Evolutionary conservation across 1,140 invertebrate species (phyloP).

Genomic region (Cydia amplana): DNA sequence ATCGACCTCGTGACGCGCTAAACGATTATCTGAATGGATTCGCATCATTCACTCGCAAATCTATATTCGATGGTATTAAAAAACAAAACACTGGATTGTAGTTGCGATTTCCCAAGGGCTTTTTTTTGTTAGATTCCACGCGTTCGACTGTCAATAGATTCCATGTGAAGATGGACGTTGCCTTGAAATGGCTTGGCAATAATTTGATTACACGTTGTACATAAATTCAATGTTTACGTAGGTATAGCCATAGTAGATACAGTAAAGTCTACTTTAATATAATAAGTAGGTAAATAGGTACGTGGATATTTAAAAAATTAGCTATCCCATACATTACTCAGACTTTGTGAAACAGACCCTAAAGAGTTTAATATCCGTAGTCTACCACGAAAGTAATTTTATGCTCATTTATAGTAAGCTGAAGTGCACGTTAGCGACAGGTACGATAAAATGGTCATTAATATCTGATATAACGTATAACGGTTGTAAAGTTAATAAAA

Average conservation of each 20-base stretch:
- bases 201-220: slow-evolving; percentile 17
- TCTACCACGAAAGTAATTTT: background rate
- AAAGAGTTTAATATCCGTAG: background rate
- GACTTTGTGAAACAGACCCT: no score
- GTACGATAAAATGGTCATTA: slow-evolving; percentile 21
- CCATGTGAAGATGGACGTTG: slow-evolving; percentile 10
- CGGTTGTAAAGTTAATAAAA: slow-evolving; percentile 17
- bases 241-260: background rate
- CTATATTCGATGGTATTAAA: background rate
- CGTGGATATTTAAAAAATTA: no score
- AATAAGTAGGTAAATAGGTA: background rate
- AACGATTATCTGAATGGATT: slow-evolving; percentile 7
- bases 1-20: slow-evolving; percentile 9
- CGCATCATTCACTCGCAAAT: slow-evolving; percentile 13
- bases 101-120: background rate
- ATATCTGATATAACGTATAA: slow-evolving; percentile 23
- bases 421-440: slow-evolving; percentile 1
- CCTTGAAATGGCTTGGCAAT: slow-evolving; percentile 18
- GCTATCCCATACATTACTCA: no score
- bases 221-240: background rate
- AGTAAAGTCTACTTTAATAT: background rate
- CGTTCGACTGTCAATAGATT: background rate
- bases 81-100: background rate
- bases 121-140: background rate
- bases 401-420: background rate